Percentiles rank a stretch among this genome's conserved stretches.
phyloP scores from a whole-genome alignment of 2,113 vertebrate species.

The Melanostigma gelatinosum region DNA sequence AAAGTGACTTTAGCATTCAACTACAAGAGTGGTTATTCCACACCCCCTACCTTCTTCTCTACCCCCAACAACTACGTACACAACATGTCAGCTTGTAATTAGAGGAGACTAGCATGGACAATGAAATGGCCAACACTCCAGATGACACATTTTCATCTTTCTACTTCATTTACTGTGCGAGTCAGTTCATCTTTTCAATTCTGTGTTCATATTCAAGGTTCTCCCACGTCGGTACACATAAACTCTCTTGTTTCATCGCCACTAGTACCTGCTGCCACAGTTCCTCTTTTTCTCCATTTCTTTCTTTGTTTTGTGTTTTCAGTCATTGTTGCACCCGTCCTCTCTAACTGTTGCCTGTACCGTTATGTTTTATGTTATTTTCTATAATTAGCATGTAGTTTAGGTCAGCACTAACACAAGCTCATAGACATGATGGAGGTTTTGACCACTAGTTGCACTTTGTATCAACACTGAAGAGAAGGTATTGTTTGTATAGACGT shows the following conservation, averaged over 20 bases:
- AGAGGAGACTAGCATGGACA: conserved; percentile 9
- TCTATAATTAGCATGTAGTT: background rate
- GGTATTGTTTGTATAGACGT: background rate
- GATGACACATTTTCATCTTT: conserved; percentile 28
- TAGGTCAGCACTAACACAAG: no score
- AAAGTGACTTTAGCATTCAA: background rate
- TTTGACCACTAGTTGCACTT: background rate
- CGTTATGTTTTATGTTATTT: background rate
- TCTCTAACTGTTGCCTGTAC: no score
- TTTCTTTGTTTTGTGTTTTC: background rate
- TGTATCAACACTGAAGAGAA: background rate
- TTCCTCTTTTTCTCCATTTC: background rate
- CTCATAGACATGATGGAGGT: background rate
- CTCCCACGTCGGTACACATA: background rate
- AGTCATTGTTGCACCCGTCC: background rate
- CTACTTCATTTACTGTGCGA: conserved; percentile 15
- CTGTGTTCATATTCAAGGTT: conserved; percentile 28
- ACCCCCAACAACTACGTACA: background rate
- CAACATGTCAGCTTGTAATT: conserved; percentile 2
- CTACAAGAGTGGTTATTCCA: background rate
- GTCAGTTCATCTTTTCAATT: conserved; percentile 23
- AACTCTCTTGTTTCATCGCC: conserved; percentile 1
- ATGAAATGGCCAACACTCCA: conserved; percentile 30
- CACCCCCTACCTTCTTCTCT: background rate
- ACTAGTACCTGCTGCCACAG: background rate